Evolutionary conservation across 2,113 vertebrate genomes (phyloP).

Genomic region (Hippopotamus amphibius): DNA sequence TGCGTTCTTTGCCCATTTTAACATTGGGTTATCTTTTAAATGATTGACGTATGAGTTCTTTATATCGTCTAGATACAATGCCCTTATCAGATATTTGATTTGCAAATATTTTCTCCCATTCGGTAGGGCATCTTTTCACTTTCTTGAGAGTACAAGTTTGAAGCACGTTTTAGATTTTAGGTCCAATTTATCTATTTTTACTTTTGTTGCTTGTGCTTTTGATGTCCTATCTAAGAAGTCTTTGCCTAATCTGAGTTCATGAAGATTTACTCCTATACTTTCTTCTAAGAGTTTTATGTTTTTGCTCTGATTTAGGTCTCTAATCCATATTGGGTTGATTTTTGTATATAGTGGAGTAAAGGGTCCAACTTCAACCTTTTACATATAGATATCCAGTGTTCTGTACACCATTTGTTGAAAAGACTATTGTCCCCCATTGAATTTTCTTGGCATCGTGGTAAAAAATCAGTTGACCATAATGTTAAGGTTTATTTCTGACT

Average conservation of each 20-base stretch:
- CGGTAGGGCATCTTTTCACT: background rate
- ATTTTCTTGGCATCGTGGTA: background rate
- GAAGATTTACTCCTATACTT: background rate
- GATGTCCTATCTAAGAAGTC: background rate
- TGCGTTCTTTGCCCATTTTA: background rate
- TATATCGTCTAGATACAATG: background rate
- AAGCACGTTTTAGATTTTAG: slow-evolving; percentile 1
- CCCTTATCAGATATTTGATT: background rate
- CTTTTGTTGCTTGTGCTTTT: background rate
- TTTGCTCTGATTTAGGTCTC: background rate
- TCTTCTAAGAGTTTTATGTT: background rate
- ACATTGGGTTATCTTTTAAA: background rate
- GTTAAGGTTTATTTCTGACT: background rate
- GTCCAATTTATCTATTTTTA: background rate
- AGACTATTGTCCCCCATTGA: background rate
- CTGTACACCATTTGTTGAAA: background rate
- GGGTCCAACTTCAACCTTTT: background rate
- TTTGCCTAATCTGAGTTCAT: background rate
- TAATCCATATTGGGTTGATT: background rate
- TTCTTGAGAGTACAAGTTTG: background rate
- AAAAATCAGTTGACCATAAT: background rate
- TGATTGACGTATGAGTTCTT: background rate
- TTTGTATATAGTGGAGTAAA: background rate
- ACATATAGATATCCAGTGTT: background rate
- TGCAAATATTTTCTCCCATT: background rate